A percentile compares a stretch with the other conserved stretches of the same genome.
Conservation (phyloP, 2,113 vertebrate genomes). For the Misgurnus mizolepis region DNA sequence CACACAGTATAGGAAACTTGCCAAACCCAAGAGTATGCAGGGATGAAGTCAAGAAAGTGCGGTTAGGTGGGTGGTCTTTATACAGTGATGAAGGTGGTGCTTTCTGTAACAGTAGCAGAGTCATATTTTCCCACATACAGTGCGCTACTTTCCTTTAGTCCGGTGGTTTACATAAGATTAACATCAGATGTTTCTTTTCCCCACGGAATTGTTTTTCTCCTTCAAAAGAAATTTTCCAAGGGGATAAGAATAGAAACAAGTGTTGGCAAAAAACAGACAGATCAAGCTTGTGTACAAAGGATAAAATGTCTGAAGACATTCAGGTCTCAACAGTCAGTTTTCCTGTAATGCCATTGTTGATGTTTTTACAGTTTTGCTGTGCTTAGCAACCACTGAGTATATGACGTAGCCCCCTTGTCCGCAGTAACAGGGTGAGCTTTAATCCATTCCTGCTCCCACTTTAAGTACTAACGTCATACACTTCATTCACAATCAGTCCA, state of each 20-base stretch:
- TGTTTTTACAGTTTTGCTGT: constrained; percentile 35
- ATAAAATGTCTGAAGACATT: neutral
- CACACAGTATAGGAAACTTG: neutral
- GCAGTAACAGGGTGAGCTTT: constrained; percentile 42
- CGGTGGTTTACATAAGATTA: neutral
- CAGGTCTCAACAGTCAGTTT: constrained; percentile 1
- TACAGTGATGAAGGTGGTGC: neutral
- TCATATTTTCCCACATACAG: constrained; percentile 1
- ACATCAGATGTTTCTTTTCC: constrained; percentile 1
- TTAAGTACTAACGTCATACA: constrained; percentile 24
- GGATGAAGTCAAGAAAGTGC: neutral
- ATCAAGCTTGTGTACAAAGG: neutral
- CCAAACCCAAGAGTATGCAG: too few species aligned
- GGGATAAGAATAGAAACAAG: neutral
- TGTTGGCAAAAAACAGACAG: neutral
- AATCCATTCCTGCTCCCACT: constrained; percentile 34
- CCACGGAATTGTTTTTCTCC: neutral
- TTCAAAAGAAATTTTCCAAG: neutral
- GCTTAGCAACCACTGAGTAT: constrained; percentile 41
- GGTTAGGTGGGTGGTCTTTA: neutral
- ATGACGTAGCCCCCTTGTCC: constrained; percentile 37
- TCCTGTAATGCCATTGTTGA: constrained; percentile 9
- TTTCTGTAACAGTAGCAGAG: neutral
- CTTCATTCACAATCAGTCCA: constrained; percentile 29
- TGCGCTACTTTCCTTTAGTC: neutral